These are phyloP conservation scores for Bufo bufo DNA, from an alignment of 2,113 vertebrate species.

Conservation along the genomic window DNA sequence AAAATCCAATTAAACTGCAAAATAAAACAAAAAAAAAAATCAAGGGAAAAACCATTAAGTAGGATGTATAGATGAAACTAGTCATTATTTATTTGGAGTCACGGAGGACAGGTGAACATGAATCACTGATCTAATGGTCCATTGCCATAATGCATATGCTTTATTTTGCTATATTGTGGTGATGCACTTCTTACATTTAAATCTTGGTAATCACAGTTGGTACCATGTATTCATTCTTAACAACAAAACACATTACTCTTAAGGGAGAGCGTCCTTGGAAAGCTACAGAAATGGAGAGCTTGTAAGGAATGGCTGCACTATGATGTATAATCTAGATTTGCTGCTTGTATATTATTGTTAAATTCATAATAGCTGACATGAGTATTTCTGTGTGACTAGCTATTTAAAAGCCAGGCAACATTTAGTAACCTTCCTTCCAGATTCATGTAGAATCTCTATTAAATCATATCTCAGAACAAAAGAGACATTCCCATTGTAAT, in stretches of 20 bases:
- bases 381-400: background rate
- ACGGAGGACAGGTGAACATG: constrained; percentile 12
- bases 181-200: constrained; percentile 30
- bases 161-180: background rate
- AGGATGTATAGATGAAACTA: constrained; percentile 18
- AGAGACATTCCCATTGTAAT: background rate
- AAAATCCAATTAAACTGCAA: background rate
- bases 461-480: background rate
- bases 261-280: constrained; percentile 16
- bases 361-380: constrained; percentile 5
- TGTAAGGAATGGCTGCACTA: background rate
- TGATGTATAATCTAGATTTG: constrained; percentile 4
- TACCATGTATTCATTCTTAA: background rate
- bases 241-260: constrained; percentile 37
- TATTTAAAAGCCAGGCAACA: background rate
- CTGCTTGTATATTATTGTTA: constrained; percentile 10
- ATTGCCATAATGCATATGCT: constrained; percentile 19
- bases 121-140: constrained; percentile 31
- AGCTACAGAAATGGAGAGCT: background rate
- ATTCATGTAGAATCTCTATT: background rate
- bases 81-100: constrained; percentile 34
- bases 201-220: constrained; percentile 11
- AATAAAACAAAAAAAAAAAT: background rate
- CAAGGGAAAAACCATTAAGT: constrained; percentile 28
- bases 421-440: background rate